phyloP scores from a whole-genome alignment of 2,113 vertebrate genomes.

The Dinomys branickii region DNA sequence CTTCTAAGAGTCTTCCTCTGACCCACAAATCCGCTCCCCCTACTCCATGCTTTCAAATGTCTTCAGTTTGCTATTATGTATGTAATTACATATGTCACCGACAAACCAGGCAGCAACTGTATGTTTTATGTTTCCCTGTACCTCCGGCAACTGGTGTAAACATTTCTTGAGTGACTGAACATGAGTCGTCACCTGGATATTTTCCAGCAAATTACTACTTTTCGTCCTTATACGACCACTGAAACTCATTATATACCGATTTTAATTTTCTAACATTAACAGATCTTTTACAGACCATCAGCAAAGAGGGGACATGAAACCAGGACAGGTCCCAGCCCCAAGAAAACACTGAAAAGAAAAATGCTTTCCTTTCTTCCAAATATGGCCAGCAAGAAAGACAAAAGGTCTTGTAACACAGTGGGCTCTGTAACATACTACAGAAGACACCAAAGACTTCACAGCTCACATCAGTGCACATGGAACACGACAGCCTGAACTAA shows the following conservation, averaged over 20 bases:
- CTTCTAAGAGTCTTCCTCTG: not conserved
- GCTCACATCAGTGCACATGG: not conserved
- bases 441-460: not conserved
- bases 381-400: not conserved
- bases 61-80: not conserved
- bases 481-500: not conserved
- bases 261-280: not conserved
- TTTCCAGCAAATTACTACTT: not conserved
- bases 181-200: not conserved
- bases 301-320: not conserved
- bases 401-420: not conserved
- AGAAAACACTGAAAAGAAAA: not conserved
- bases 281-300: not conserved
- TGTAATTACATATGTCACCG: not conserved
- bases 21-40: not conserved
- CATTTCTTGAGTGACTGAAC: not conserved
- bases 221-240: not conserved
- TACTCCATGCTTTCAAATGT: not conserved
- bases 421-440: not conserved
- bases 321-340: not conserved
- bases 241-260: not conserved
- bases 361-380: constrained; percentile 14
- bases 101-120: not conserved
- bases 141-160: not conserved
- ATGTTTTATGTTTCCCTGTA: not conserved